phyloP scores from a whole-genome alignment of 2,113 vertebrate species.

The Acinonyx jubatus region DNA sequence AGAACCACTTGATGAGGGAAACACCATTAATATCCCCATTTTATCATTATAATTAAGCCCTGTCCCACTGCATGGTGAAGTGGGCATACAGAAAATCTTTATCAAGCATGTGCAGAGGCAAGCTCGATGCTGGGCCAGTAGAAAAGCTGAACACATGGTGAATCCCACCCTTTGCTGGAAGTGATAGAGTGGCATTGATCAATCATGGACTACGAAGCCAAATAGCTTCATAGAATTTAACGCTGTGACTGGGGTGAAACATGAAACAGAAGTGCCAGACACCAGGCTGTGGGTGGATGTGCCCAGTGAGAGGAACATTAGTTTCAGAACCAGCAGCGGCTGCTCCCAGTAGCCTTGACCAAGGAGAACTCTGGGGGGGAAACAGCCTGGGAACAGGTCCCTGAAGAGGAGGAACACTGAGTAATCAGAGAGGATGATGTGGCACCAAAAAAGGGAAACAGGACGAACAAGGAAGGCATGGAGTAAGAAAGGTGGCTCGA shows the following conservation, averaged over 20 bases:
- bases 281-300: not conserved
- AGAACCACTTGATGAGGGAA: not conserved
- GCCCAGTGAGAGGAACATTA: no score
- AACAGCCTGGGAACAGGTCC: not conserved
- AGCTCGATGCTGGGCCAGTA: not conserved
- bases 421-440: not conserved
- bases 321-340: not conserved
- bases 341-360: fast-evolving
- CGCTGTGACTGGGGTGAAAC: not conserved
- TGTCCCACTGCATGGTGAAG: not conserved
- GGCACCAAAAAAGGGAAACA: not conserved
- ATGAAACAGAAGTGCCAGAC: not conserved
- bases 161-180: not conserved
- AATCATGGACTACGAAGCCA: not conserved
- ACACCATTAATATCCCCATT: not conserved
- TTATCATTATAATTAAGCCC: not conserved
- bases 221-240: not conserved
- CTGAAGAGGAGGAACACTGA: not conserved
- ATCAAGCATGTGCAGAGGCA: no score
- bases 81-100: not conserved
- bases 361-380: not conserved
- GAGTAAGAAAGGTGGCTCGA: not conserved
- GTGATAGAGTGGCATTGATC: not conserved
- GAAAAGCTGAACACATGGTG: fast-evolving
- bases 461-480: fast-evolving